These are phyloP conservation scores for Ceyx melanurus DNA, from an alignment of 2,113 vertebrate genomes.

Conservation along the genomic window DNA sequence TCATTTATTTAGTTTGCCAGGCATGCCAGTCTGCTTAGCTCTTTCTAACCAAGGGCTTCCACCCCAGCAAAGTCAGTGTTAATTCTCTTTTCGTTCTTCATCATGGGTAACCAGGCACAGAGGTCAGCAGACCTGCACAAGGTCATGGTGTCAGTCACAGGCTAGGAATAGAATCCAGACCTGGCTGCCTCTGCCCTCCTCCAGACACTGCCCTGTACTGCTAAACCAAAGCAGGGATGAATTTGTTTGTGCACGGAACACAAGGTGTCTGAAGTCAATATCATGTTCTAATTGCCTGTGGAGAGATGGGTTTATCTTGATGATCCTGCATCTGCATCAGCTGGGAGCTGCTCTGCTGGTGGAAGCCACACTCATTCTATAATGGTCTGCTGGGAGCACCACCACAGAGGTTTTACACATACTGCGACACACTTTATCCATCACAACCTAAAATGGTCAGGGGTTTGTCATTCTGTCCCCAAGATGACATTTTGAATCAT, in stretches of 20 bases:
- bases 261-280: constrained; percentile 29
- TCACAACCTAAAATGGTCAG: background rate
- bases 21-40: background rate
- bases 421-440: constrained; percentile 11
- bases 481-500: constrained; percentile 9
- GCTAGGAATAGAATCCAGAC: constrained; percentile 55
- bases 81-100: constrained; percentile 13
- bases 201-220: background rate
- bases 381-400: background rate
- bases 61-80: background rate
- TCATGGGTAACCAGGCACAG: background rate
- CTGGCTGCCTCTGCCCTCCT: background rate
- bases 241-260: constrained; percentile 5
- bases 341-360: background rate
- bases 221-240: background rate
- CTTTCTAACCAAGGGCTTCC: background rate
- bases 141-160: constrained; percentile 22
- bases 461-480: constrained; percentile 16
- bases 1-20: constrained; percentile 35
- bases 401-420: background rate
- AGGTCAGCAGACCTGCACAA: constrained; percentile 36
- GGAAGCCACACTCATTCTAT: background rate
- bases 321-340: constrained; percentile 17
- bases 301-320: constrained; percentile 3
- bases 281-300: background rate